phyloP scores from a whole-genome alignment of 2,797 vertebrate genomes.

The Atherinosoma microstoma region DNA sequence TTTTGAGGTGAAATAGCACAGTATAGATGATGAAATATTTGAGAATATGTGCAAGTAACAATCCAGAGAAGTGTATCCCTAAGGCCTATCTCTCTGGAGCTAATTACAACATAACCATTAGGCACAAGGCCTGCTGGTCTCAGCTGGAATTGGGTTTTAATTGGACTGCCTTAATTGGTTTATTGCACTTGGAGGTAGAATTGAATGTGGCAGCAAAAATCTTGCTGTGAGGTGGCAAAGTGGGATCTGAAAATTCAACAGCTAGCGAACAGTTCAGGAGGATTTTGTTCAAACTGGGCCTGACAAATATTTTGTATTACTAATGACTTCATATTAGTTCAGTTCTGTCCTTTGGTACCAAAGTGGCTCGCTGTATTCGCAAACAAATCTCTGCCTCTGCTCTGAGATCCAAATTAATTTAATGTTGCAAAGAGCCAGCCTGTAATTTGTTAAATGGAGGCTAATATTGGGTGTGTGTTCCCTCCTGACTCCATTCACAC shows the following conservation, averaged over 20 bases:
- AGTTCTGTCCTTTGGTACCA: conserved; percentile 30
- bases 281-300: conserved; percentile 31
- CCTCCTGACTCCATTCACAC: conserved; percentile 67
- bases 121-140: conserved; percentile 74
- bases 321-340: conserved; percentile 44
- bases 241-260: conserved; percentile 38
- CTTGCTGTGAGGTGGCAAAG: conserved; percentile 58
- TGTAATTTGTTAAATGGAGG: conserved; percentile 74
- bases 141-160: conserved; percentile 84
- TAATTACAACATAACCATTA: conserved; percentile 84
- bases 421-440: conserved; percentile 62
- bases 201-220: conserved; percentile 60
- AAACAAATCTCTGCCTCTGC: conserved; percentile 41
- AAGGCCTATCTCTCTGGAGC: conserved; percentile 75
- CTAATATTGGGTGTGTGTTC: conserved; percentile 67
- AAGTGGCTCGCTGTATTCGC: conserved; percentile 29
- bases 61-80: conserved; percentile 56
- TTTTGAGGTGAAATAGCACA: conserved; percentile 39
- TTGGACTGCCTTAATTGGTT: conserved; percentile 82
- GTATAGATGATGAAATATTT: conserved; percentile 54
- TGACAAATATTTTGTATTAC: conserved; percentile 49
- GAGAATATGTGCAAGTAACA: conserved; percentile 37
- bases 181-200: conserved; percentile 75
- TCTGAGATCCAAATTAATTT: conserved; percentile 51
- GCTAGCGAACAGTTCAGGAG: conserved; percentile 12